phyloP scores from a whole-genome alignment of 2,888 invertebrate genomes.

The Machimus rusticus region DNA sequence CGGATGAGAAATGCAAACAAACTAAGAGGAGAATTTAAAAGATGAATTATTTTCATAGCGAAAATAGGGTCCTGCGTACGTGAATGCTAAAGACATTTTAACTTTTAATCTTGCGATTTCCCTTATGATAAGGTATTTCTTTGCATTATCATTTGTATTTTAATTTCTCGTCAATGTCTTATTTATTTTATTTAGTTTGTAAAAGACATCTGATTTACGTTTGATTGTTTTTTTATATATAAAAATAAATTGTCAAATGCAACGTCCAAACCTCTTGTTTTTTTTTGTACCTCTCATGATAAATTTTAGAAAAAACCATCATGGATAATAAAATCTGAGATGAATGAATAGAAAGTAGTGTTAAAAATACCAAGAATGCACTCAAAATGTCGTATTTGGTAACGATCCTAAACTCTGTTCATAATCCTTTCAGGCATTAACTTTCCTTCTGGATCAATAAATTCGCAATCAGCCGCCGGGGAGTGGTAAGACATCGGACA shows the following conservation, averaged over 20 bases:
- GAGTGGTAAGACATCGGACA: neutral
- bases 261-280: slow-evolving; percentile 34
- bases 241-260: slow-evolving; percentile 37
- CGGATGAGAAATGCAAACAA: neutral
- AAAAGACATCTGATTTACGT: slow-evolving; percentile 27
- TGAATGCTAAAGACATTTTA: slow-evolving; percentile 24
- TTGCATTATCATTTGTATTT: slow-evolving; percentile 25
- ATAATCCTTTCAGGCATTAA: neutral
- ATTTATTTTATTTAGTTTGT: slow-evolving; percentile 41
- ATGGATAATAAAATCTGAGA: too few relatives aligned
- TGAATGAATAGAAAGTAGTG: too few relatives aligned
- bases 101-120: slow-evolving; percentile 25
- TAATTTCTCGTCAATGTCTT: slow-evolving; percentile 22
- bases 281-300: neutral
- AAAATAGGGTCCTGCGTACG: slow-evolving; percentile 19
- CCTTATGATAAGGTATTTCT: slow-evolving; percentile 28
- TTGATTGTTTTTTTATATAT: slow-evolving; percentile 37
- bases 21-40: slow-evolving; percentile 3
- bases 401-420: neutral
- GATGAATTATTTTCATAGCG: slow-evolving; percentile 40
- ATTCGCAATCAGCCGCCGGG: neutral
- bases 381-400: too few relatives aligned
- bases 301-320: neutral
- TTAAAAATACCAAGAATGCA: too few relatives aligned
- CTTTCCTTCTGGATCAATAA: neutral